A percentile compares a stretch with the other conserved stretches of the same genome.
Conservation (phyloP, 2,888 invertebrate species). For the Melanostoma scalare region DNA sequence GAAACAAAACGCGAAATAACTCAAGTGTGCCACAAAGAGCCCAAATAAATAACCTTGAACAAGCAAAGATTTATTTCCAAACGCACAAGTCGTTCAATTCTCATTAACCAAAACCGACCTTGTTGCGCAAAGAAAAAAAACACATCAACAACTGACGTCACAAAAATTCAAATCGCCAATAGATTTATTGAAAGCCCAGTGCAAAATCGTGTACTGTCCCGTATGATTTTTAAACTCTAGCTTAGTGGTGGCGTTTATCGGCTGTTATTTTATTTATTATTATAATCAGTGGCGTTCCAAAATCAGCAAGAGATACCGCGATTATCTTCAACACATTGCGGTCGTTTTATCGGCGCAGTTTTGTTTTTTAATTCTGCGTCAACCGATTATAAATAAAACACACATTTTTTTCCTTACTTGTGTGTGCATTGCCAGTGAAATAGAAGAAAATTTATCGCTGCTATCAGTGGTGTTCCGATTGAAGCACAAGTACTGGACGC, state of each 20-base stretch:
- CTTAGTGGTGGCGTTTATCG: too few species aligned
- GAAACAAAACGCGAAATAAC: not conserved
- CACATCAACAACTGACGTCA: constrained; percentile 33
- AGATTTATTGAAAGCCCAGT: not conserved
- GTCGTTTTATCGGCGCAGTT: constrained; percentile 41
- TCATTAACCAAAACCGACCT: constrained; percentile 39
- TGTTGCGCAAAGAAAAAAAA: constrained; percentile 13
- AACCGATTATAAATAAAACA: constrained; percentile 30
- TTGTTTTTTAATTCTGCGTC: constrained; percentile 52
- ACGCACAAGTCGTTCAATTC: constrained; percentile 14
- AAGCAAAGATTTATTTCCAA: constrained; percentile 24
- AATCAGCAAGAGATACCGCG: not conserved
- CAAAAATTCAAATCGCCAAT: constrained; percentile 6
- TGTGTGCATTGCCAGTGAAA: not conserved
- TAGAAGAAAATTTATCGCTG: constrained; percentile 35
- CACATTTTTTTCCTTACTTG: not conserved
- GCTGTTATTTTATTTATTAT: not conserved
- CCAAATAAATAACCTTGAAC: not conserved
- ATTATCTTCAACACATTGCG: constrained; percentile 3
- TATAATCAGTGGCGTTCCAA: constrained; percentile 5
- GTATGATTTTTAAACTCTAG: not conserved
- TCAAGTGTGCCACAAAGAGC: not conserved
- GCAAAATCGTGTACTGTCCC: not conserved
- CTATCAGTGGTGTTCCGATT: constrained; percentile 42
- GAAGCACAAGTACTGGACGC: constrained; percentile 42